phyloP scores from a whole-genome alignment of 2,888 invertebrate species.

The Eupithecia dodoneata region DNA sequence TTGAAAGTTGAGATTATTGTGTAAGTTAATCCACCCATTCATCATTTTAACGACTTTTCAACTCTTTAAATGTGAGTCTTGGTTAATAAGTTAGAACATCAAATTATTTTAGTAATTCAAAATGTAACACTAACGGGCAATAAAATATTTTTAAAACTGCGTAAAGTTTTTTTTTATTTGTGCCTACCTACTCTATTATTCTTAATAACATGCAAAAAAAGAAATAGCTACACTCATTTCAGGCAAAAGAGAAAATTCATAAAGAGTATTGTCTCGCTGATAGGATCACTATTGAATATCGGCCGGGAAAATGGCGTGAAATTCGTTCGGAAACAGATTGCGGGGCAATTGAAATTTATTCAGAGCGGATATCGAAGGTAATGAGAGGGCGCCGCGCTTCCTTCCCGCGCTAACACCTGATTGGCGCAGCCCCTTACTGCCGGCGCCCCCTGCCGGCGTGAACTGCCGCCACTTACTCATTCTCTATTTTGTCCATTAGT shows the following conservation, averaged over 20 bases:
- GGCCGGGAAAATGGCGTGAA: slow-evolving; percentile 26
- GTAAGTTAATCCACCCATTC: slow-evolving; percentile 14
- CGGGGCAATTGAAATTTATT: slow-evolving; percentile 36
- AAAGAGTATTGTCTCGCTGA: slow-evolving; percentile 12
- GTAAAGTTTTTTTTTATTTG: neutral
- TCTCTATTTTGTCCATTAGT: neutral
- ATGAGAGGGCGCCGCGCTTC: slow-evolving; percentile 37
- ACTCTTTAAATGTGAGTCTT: slow-evolving; percentile 7
- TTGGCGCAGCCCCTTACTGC: slow-evolving; percentile 15
- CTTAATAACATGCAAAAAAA: neutral
- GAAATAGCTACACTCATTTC: neutral
- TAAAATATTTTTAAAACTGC: neutral
- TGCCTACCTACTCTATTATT: neutral
- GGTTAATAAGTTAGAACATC: slow-evolving; percentile 3
- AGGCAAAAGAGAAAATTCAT: neutral
- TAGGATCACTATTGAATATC: slow-evolving; percentile 30
- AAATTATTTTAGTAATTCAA: neutral
- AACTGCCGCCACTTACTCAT: slow-evolving; percentile 2
- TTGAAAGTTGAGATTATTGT: slow-evolving; percentile 14
- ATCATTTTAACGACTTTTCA: slow-evolving; percentile 15
- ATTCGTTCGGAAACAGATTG: slow-evolving; percentile 37
- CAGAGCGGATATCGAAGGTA: slow-evolving; percentile 36
- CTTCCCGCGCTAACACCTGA: slow-evolving; percentile 24
- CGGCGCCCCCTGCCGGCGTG: neutral
- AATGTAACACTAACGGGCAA: neutral